Percentiles rank a stretch among this genome's conserved stretches.
Conservation (phyloP, 2,113 vertebrate genomes). For the Dasyprocta punctata region DNA sequence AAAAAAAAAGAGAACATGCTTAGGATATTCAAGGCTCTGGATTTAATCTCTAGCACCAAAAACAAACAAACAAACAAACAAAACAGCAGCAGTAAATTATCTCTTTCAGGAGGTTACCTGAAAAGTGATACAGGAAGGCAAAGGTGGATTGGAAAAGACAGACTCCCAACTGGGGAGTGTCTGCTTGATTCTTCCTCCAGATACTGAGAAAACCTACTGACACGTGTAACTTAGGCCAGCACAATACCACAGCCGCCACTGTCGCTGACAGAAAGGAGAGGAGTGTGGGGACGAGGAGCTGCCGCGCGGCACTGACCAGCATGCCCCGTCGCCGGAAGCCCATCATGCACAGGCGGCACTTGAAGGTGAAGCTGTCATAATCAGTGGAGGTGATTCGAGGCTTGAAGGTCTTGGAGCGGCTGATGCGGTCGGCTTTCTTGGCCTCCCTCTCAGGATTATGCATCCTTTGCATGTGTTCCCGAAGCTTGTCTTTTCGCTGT, state of each 20-base stretch:
- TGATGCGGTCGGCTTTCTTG: conserved; percentile 95
- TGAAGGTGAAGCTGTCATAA: conserved; percentile 98
- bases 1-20: too few relatives aligned
- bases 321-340: conserved; percentile 97
- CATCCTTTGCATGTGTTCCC: conserved; percentile 99
- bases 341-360: conserved; percentile 99
- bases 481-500: conserved; percentile 97
- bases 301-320: conserved; percentile 96
- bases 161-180: neutral
- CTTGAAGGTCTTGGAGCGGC: conserved; percentile 95
- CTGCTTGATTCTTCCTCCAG: neutral
- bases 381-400: conserved; percentile 95
- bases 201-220: neutral
- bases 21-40: too few relatives aligned
- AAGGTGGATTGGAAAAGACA: neutral
- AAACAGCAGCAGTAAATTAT: neutral
- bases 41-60: neutral
- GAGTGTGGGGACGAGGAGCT: too few relatives aligned
- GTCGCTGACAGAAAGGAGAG: neutral
- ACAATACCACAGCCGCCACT: neutral
- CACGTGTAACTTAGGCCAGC: rapidly evolving
- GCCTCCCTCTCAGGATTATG: conserved; percentile 98
- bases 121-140: neutral
- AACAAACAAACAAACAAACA: neutral
- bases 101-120: neutral